phyloP scores from a whole-genome alignment of 2,113 vertebrate genomes.

The Mobula birostris region DNA sequence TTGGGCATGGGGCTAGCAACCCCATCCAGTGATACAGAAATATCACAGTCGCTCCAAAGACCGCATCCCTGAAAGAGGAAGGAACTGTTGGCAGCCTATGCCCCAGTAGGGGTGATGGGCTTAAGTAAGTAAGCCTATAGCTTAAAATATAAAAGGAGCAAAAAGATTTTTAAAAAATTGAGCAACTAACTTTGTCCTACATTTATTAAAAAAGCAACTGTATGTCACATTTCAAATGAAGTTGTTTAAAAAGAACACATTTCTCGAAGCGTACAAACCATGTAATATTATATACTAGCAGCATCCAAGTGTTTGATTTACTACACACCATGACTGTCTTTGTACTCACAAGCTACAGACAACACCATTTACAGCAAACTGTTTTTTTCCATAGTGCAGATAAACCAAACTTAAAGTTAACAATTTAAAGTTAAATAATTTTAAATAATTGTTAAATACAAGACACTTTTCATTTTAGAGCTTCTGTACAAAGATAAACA shows the following conservation, averaged over 20 bases:
- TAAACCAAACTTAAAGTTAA: slow-evolving; percentile 77
- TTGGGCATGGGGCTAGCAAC: too few species aligned
- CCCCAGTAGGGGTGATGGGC: too few species aligned
- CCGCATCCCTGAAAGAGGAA: too few species aligned
- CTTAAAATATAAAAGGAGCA: not conserved
- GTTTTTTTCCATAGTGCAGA: slow-evolving; percentile 66
- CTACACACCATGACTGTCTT: slow-evolving; percentile 59
- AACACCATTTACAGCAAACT: slow-evolving; percentile 69
- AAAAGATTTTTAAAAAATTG: not conserved
- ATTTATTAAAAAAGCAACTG: slow-evolving; percentile 82
- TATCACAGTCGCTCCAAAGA: too few species aligned
- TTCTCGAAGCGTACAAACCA: slow-evolving; percentile 86
- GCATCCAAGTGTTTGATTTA: slow-evolving; percentile 85
- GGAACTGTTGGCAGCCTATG: too few species aligned
- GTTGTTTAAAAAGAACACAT: slow-evolving; percentile 70
- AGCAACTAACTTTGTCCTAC: slow-evolving; percentile 54
- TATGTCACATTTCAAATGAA: slow-evolving; percentile 76
- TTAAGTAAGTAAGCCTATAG: too few species aligned
- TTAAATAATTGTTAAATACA: slow-evolving; percentile 98
- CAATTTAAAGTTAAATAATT: slow-evolving; percentile 90
- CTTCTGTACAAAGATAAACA: slow-evolving; percentile 85
- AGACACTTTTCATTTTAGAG: slow-evolving; percentile 79
- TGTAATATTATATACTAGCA: slow-evolving; percentile 75
- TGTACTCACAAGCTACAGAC: slow-evolving; percentile 61
- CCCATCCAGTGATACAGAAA: too few species aligned